phyloP scores from a whole-genome alignment of 1,140 invertebrate species.

The Himalopsyche phryganea region DNA sequence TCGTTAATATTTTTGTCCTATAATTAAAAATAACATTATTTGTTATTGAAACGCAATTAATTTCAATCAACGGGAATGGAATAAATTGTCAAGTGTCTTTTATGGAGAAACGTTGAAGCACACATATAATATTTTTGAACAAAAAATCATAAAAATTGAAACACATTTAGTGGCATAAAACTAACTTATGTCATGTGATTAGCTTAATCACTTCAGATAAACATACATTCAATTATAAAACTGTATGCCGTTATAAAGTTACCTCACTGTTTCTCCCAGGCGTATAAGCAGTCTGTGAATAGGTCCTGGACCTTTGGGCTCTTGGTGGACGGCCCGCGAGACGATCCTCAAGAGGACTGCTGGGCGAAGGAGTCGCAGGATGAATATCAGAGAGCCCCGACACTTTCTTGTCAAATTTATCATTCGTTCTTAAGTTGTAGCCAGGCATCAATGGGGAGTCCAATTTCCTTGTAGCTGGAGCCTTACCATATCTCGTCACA shows the following conservation, averaged over 20 bases:
- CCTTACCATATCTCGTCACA: conserved; percentile 10
- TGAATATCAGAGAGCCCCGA: not conserved
- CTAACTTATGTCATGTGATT: too few relatives aligned
- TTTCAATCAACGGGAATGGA: too few relatives aligned
- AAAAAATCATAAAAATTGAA: too few relatives aligned
- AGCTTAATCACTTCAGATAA: too few relatives aligned
- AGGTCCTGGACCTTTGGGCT: conserved; percentile 1
- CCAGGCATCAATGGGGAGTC: conserved; percentile 7
- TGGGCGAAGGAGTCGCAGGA: not conserved
- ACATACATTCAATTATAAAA: too few relatives aligned
- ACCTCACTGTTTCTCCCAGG: conserved; percentile 3
- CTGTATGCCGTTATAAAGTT: too few relatives aligned
- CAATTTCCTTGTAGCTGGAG: conserved; percentile 18
- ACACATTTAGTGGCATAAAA: too few relatives aligned
- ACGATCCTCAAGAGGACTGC: conserved; percentile 7
- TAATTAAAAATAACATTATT: too few relatives aligned
- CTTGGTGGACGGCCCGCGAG: conserved; percentile 8
- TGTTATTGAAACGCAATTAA: too few relatives aligned
- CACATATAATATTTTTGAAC: too few relatives aligned
- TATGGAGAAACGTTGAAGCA: too few relatives aligned
- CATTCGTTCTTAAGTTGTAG: conserved; percentile 9
- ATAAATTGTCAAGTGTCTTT: too few relatives aligned
- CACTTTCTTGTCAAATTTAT: conserved; percentile 1
- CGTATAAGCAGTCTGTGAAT: not conserved
- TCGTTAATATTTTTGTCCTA: not conserved